Conservation (phyloP, 1,140 invertebrate genomes). For the Drosophila ironensis region DNA sequence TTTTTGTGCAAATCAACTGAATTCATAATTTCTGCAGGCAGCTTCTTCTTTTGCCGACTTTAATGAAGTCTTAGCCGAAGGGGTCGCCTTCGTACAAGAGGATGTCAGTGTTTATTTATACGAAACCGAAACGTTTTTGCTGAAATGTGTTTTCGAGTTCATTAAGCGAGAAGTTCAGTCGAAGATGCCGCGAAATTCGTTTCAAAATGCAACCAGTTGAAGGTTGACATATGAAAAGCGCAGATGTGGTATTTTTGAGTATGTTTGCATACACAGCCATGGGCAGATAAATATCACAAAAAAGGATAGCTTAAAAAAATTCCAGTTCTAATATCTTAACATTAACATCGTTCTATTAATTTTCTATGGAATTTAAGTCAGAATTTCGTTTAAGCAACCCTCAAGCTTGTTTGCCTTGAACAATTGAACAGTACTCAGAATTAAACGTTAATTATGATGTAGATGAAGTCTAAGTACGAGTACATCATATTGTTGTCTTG, state of each 20-base stretch:
- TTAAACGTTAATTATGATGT: no score
- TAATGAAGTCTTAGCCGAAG: constrained; percentile 54
- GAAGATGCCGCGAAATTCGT: constrained; percentile 18
- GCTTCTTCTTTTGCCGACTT: constrained; percentile 33
- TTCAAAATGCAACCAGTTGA: neutral
- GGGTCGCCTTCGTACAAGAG: constrained; percentile 45
- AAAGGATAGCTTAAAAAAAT: no score
- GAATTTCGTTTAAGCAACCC: no score
- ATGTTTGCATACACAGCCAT: no score
- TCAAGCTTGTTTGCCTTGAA: no score
- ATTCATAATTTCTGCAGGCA: constrained; percentile 57
- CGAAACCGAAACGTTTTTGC: constrained; percentile 23
- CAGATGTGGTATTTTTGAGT: neutral
- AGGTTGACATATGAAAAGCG: neutral
- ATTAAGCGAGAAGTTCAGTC: constrained; percentile 50
- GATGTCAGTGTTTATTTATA: constrained; percentile 65
- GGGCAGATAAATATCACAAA: no score
- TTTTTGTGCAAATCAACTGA: constrained; percentile 73
- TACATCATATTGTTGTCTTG: no score
- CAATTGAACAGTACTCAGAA: no score
- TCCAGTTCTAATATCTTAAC: no score
- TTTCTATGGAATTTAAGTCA: no score
- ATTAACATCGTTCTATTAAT: no score
- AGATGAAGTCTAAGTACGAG: no score
- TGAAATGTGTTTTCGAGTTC: constrained; percentile 50